Conservation (phyloP, 2,113 vertebrate species). For the Eidolon helvum region DNA sequence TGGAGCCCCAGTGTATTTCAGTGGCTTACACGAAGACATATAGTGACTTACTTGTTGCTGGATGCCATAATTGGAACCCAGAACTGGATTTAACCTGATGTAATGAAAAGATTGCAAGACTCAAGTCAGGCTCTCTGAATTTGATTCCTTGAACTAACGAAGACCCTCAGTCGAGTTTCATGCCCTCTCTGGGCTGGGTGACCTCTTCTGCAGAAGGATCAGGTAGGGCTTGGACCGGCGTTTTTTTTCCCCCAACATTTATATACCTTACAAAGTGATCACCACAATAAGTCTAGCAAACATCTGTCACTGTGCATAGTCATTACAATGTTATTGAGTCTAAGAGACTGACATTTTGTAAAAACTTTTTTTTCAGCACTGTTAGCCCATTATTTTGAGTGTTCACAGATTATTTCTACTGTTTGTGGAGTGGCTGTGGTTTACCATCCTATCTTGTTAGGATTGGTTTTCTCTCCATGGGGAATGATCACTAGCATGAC, state of each 20-base stretch:
- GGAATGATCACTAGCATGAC: fast-evolving
- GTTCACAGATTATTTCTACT: not conserved
- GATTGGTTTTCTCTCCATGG: not conserved
- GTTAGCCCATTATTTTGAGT: not conserved
- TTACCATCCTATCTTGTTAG: not conserved
- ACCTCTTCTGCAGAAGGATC: not conserved
- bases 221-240: fast-evolving
- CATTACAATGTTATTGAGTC: not conserved
- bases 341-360: not conserved
- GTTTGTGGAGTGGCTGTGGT: not conserved
- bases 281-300: not conserved
- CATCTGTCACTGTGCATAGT: not conserved
- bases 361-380: not conserved
- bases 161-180: not conserved
- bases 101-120: too few species aligned
- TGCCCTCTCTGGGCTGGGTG: too few species aligned
- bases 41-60: too few species aligned
- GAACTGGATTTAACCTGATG: fast-evolving
- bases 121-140: not conserved
- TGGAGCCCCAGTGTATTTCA: fast-evolving
- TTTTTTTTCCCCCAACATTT: not conserved
- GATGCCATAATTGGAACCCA: fast-evolving
- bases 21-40: fast-evolving
- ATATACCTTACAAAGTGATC: not conserved
- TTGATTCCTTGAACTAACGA: not conserved